Conservation (phyloP, 2,113 vertebrate species). For the Rhynchomys soricoides region DNA sequence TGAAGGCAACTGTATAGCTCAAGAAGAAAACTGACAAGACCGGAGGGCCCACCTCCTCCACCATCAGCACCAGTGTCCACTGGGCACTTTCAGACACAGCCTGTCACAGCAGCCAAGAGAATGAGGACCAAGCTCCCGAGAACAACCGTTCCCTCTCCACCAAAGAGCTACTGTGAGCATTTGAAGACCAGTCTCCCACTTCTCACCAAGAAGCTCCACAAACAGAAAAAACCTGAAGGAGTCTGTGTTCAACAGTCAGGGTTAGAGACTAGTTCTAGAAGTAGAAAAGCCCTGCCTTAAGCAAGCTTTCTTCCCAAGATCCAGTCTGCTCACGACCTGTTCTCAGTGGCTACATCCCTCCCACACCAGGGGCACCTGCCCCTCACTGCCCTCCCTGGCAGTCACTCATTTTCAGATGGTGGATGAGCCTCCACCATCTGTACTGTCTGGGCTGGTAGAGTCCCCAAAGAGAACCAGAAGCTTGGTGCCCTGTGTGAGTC, state of each 20-base stretch:
- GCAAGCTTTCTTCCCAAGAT: not conserved
- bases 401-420: not conserved
- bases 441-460: not conserved
- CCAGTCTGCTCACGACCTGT: not conserved
- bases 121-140: not conserved
- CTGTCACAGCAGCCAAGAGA: not conserved
- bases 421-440: not conserved
- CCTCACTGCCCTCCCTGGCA: not conserved
- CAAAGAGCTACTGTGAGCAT: not conserved
- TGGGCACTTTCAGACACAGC: not conserved
- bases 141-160: not conserved
- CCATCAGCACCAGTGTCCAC: not conserved
- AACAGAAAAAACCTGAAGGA: slow-evolving; percentile 17
- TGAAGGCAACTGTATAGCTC: not conserved
- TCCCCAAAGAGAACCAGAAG: not conserved
- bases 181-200: not conserved
- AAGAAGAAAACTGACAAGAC: not conserved
- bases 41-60: not conserved
- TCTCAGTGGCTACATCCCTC: not conserved
- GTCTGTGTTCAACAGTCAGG: slow-evolving; percentile 18
- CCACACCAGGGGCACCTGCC: not conserved
- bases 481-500: not conserved
- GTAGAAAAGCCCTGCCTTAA: not conserved
- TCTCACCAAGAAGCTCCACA: not conserved
- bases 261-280: slow-evolving; percentile 24